Percentiles rank a stretch among this genome's conserved stretches.
phyloP scores from a whole-genome alignment of 2,113 vertebrate species.

The Vulpes ferrilata region DNA sequence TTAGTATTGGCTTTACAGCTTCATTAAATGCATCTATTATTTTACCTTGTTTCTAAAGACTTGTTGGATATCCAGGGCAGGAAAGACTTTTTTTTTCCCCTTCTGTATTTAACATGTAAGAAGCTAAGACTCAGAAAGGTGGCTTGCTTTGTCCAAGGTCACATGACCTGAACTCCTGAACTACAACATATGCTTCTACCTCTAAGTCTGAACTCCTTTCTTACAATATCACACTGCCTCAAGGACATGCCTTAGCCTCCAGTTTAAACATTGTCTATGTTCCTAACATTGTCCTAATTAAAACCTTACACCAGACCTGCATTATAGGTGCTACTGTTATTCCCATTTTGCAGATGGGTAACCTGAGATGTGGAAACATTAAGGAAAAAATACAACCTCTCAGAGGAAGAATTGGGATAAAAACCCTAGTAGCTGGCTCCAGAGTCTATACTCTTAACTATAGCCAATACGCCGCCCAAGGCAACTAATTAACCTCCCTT shows the following conservation, averaged over 20 bases:
- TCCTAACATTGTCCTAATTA: background rate
- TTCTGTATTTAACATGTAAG: background rate
- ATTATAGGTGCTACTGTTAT: background rate
- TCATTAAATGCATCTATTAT: background rate
- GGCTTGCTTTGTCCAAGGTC: background rate
- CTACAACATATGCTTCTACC: background rate
- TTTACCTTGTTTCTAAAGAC: slow-evolving; percentile 40
- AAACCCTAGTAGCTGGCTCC: background rate
- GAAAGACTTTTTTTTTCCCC: background rate
- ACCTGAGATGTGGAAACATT: background rate
- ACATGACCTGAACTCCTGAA: background rate
- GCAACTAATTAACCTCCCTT: background rate
- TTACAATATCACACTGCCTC: background rate
- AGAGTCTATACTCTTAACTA: background rate
- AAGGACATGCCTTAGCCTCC: background rate
- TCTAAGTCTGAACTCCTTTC: background rate
- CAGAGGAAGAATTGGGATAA: background rate
- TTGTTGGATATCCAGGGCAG: background rate
- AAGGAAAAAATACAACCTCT: background rate
- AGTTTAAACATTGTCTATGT: background rate
- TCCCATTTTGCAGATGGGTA: background rate
- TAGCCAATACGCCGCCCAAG: background rate
- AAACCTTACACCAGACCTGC: background rate
- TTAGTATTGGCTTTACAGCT: background rate
- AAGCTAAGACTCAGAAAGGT: background rate